Evolutionary conservation across 2,797 vertebrate genomes (phyloP).

Genomic region (Pangasius sanitwongsei): DNA sequence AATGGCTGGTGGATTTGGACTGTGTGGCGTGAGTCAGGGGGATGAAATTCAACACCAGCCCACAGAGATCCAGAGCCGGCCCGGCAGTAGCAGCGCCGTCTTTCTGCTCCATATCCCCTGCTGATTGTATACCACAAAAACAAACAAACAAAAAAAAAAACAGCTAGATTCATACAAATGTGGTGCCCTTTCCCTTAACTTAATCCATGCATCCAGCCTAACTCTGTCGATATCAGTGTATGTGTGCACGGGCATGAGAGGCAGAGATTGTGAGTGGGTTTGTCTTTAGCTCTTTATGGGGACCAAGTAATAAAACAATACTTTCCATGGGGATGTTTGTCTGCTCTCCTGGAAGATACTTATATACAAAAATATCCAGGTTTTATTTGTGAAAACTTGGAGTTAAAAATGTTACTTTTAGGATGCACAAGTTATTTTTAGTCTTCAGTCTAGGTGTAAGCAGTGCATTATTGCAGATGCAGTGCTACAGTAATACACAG

Average conservation of each 20-base stretch:
- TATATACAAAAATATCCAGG: neutral
- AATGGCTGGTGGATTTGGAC: slow-evolving; percentile 56
- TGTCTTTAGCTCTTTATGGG: neutral
- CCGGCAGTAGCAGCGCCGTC: slow-evolving; percentile 19
- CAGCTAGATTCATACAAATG: neutral
- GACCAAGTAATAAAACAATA: neutral
- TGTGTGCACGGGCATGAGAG: neutral
- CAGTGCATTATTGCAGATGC: neutral
- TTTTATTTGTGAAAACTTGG: neutral
- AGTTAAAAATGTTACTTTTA: neutral
- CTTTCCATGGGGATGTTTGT: neutral
- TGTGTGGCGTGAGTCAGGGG: slow-evolving; percentile 44
- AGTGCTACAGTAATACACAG: too few species aligned
- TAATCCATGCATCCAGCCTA: neutral
- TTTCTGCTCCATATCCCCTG: slow-evolving; percentile 30
- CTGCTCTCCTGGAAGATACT: neutral
- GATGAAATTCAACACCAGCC: slow-evolving; percentile 61
- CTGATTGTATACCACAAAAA: slow-evolving; percentile 15
- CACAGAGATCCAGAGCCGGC: slow-evolving; percentile 29
- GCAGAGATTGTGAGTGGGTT: neutral
- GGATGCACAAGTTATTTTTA: neutral
- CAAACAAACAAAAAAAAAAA: neutral
- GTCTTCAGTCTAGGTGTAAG: neutral
- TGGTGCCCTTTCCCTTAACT: neutral
- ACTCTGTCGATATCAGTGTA: neutral